Base-by-base conservation (phyloP, 2,797 vertebrate species). In the Protosalanx chinensis region DNA sequence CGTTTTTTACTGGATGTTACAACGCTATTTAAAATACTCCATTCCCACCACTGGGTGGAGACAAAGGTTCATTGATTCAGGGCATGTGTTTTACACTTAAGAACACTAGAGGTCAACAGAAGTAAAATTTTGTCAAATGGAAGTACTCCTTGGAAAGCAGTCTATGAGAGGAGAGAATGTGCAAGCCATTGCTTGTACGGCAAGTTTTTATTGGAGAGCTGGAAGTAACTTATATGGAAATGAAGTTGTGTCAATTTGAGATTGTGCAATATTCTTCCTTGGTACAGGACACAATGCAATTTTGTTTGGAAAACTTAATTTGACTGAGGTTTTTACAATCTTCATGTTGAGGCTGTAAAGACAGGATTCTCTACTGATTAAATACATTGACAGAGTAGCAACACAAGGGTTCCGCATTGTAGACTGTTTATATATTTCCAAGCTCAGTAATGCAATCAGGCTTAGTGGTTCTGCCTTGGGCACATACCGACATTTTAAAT, bases 31-130 rank as follows among this genome's bases (percentile, higher is more conserved):
- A 60, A 60, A 23, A 27, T 1, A 29, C 33, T 20, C n/a, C 18
- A 3, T 33, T 35, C 3, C 62, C 41, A 65, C 23, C 6, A 49
- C 61, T 63, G 32, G 37, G 32, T 32, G 61, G 61, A 6, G 41
- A 23, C 32, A 37, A 35, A 20, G 3, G 23, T 23, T 23, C n/a
- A 51, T 15, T 66, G 64, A 68, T 10, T 32, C 49, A 23, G 15
- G 46, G 30, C 29, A 18, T 33, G 30, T 16, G n/a, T 37, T 35
- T 2, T 30, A 15, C 7, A 18, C 33, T 57, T 61, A 3, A 46
- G 62, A 5, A 79, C 86, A 79, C 83, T 75, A 88, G 86, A 78
- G 81, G 82, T 3, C 70, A 57, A 72, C 67, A 83, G 64, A 82
- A 20, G 1, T 18, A 51, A 64, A 1, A 27, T 5, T 60, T 70